Evolutionary conservation across 2,113 vertebrate genomes (phyloP).

Genomic region (Cavia porcellus): DNA sequence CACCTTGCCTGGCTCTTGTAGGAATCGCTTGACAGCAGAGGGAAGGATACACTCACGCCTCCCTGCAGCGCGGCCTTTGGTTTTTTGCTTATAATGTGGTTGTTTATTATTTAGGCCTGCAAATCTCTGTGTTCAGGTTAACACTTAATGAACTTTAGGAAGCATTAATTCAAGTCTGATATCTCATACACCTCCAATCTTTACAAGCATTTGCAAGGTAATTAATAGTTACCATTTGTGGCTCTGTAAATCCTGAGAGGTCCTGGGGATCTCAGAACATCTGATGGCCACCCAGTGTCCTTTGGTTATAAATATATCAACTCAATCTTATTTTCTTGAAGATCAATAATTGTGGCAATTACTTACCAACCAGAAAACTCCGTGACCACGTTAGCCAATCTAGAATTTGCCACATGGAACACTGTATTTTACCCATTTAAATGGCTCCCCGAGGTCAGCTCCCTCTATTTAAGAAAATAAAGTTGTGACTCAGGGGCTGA

Average conservation of each 20-base stretch:
- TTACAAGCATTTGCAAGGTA: not conserved
- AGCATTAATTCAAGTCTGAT: not conserved
- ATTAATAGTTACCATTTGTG: not conserved
- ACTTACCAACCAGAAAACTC: conserved; percentile 58
- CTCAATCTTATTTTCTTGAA: conserved; percentile 54
- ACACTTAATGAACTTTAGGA: not conserved
- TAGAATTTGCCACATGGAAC: conserved; percentile 56
- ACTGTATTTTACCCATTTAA: conserved; percentile 73
- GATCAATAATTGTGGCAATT: conserved; percentile 46
- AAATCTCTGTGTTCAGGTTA: not conserved
- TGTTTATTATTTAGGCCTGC: not conserved
- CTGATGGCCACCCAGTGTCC: conserved; percentile 15
- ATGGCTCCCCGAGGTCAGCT: conserved; percentile 40
- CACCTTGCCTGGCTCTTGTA: not conserved
- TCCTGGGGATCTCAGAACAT: not conserved
- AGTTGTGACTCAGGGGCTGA: conserved; percentile 77
- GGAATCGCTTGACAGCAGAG: not conserved
- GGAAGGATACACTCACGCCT: not conserved
- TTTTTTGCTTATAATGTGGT: not conserved
- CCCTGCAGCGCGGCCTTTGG: not conserved
- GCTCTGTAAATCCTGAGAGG: not conserved
- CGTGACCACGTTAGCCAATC: conserved; percentile 40
- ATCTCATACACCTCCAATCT: not conserved
- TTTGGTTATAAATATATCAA: conserved; percentile 49
- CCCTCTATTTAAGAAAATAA: conserved; percentile 76